Conservation (phyloP, 2,888 invertebrate species). For the Hydroisotoma schaefferi region DNA sequence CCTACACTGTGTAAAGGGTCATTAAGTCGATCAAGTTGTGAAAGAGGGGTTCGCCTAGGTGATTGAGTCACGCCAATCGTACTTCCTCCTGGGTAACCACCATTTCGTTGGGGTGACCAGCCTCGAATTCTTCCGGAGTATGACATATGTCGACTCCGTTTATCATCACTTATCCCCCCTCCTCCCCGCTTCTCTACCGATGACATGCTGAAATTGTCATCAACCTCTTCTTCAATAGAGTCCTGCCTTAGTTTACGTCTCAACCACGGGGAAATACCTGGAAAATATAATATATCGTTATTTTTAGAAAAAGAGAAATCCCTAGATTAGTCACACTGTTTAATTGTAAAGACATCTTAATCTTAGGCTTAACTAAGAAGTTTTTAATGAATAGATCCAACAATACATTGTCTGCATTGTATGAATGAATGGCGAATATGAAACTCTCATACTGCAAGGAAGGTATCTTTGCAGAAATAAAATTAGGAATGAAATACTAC, state of each 20-base stretch:
- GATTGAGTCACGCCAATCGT: slow-evolving; percentile 4
- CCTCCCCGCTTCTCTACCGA: slow-evolving; percentile 6
- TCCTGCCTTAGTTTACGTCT: slow-evolving; percentile 43
- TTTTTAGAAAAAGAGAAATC: neutral
- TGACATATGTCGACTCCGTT: slow-evolving; percentile 41
- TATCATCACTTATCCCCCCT: slow-evolving; percentile 9
- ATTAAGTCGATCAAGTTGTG: slow-evolving; percentile 2
- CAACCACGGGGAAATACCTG: slow-evolving; percentile 48
- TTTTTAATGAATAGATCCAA: too few relatives aligned
- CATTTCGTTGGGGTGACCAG: slow-evolving; percentile 38
- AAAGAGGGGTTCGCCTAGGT: slow-evolving; percentile 5
- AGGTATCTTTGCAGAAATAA: too few relatives aligned
- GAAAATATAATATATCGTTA: slow-evolving; percentile 10
- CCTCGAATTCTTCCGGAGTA: slow-evolving; percentile 45
- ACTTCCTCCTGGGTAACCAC: slow-evolving; percentile 7
- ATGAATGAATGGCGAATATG: too few relatives aligned
- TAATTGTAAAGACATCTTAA: too few relatives aligned
- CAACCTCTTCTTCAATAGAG: slow-evolving; percentile 41
- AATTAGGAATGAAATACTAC: too few relatives aligned
- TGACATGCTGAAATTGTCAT: slow-evolving; percentile 10
- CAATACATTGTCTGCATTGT: too few relatives aligned
- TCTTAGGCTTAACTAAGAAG: too few relatives aligned
- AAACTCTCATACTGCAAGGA: too few relatives aligned
- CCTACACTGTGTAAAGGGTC: neutral
- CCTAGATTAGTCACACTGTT: neutral